phyloP scores from a whole-genome alignment of 2,797 vertebrate genomes.

The Acomys russatus region DNA sequence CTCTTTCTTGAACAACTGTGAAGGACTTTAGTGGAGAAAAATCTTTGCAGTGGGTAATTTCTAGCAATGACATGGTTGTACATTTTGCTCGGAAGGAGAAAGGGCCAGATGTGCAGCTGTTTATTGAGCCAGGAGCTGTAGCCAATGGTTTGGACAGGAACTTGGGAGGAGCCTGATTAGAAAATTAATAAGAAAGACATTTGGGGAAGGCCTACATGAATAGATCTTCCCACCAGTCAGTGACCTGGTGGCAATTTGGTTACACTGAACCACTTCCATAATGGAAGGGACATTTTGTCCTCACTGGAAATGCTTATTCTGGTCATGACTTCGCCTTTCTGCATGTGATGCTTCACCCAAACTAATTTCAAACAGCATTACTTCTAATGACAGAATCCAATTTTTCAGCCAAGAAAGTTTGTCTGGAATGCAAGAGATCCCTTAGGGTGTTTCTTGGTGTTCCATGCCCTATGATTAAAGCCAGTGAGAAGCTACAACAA shows the following conservation, averaged over 20 bases:
- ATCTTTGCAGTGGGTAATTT: not conserved
- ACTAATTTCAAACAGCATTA: not conserved
- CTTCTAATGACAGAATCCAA: not conserved
- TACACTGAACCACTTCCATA: not conserved
- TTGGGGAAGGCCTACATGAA: not conserved
- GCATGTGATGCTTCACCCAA: not conserved
- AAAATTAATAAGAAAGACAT: not conserved
- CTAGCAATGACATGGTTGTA: not conserved
- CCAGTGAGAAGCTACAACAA: not conserved
- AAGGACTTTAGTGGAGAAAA: not conserved
- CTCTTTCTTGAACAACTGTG: not conserved
- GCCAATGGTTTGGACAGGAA: not conserved
- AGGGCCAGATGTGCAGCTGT: not conserved
- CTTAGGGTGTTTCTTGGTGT: not conserved
- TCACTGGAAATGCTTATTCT: not conserved
- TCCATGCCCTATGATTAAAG: not conserved
- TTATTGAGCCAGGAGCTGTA: not conserved
- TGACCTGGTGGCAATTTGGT: not conserved
- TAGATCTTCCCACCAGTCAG: not conserved
- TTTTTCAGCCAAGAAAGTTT: not conserved
- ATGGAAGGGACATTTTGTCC: not conserved
- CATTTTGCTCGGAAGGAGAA: not conserved
- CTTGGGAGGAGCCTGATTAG: not conserved
- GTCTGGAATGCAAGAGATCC: not conserved
- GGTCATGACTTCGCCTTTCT: not conserved